A percentile compares a stretch with the other conserved stretches of the same genome.
phyloP scores from a whole-genome alignment of 2,113 vertebrate genomes.

The Phodopus roborovskii region DNA sequence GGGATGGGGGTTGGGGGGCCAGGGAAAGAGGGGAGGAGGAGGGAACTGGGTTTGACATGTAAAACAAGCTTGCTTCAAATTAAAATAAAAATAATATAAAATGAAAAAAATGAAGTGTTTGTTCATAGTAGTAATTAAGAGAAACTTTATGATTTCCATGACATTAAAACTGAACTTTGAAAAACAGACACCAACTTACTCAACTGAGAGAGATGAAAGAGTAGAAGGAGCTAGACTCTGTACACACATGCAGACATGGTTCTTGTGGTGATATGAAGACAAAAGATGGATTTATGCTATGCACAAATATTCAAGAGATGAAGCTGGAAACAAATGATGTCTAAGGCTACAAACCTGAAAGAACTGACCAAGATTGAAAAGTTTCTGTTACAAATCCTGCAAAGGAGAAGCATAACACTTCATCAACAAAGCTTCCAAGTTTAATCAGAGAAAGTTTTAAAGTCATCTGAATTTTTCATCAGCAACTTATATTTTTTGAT shows the following conservation, averaged over 20 bases:
- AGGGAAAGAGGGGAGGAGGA: no score
- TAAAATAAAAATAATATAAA: no score
- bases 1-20: no score
- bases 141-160: background rate
- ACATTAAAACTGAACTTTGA: background rate
- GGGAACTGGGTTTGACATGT: no score
- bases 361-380: background rate
- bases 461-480: background rate
- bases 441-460: background rate
- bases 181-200: background rate
- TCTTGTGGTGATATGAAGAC: background rate
- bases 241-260: accelerated
- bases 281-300: background rate
- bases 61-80: no score
- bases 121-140: background rate
- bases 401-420: background rate
- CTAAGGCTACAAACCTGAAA: background rate
- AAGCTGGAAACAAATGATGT: background rate
- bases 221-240: accelerated
- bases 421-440: background rate
- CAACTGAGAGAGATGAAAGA: background rate
- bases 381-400: background rate
- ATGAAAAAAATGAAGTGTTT: background rate
- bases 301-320: background rate
- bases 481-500: background rate